Base-by-base conservation (phyloP, 2,797 vertebrate species). In the Varecia variegata region DNA sequence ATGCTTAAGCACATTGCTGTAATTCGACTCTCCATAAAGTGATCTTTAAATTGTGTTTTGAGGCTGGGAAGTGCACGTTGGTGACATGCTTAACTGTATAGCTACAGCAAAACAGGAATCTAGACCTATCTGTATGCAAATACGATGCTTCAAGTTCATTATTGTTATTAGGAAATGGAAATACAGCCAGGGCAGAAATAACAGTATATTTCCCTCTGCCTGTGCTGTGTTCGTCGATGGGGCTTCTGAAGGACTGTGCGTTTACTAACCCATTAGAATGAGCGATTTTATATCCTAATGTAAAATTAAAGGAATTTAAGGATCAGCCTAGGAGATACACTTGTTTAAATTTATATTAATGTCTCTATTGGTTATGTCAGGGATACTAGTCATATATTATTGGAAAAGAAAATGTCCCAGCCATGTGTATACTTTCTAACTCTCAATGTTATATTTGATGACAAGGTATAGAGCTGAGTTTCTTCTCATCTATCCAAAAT, bases 91-190 rank as follows among this genome's bases (percentile, higher is more conserved):
- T 87, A 96, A 94, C 89, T 87, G 88, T 94, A 82, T 6, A 88
- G 94, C 91, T 4, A 0, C 80, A 4, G 82, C 70, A 21, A 32
- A 94, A 80, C 14, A 13, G 77, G 94, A 73, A 65, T 65, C 40
- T 30, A 95, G 94, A 47, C 95, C 96, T 15, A 96, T 97, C 84
- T 97, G 94, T 91, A 96, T 98, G 98, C 96, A 98, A 97, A 96
- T 88, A 35, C 0, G 7, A 76, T 77, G 92, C 96, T 96, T 90
- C 92, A 43, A 89, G 94, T 93, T 97, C 96, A 90, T 97, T 95
- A 94, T 76, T 94, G 95, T 60, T 93, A 91, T 96, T 96, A 96
- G 93, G 88, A 58, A 97, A 91, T 52, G 82, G 93, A 93, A 83
- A 95, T 94, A 87, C 56, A 95, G 80, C 45, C 27, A 18, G 84